A percentile compares a stretch with the other conserved stretches of the same genome.
Evolutionary conservation across 2,113 vertebrate genomes (phyloP).

Genomic region (Procavia capensis): DNA sequence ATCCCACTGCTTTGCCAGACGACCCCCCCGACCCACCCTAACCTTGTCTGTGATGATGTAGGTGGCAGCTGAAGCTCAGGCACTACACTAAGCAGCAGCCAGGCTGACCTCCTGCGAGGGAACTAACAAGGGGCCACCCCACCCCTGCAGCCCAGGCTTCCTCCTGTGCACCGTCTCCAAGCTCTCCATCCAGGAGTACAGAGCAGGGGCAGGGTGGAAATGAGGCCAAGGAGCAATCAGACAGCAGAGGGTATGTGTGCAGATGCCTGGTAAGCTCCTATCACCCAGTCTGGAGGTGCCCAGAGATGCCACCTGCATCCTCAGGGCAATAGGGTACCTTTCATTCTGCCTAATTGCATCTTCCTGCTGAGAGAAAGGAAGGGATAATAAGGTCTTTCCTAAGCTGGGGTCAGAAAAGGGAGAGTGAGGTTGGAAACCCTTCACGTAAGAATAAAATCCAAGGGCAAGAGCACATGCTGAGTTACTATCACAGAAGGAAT

Average conservation of each 20-base stretch:
- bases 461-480: background rate
- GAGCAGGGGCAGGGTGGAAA: conserved; percentile 7
- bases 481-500: background rate
- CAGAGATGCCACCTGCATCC: conserved; percentile 40
- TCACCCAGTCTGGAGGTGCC: background rate
- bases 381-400: conserved; percentile 40
- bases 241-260: conserved; percentile 32
- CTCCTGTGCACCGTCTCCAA: background rate
- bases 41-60: background rate
- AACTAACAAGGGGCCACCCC: background rate
- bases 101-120: conserved; percentile 21
- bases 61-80: background rate
- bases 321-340: conserved; percentile 42
- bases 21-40: background rate
- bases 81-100: background rate
- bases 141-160: background rate
- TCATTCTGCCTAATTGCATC: conserved; percentile 44
- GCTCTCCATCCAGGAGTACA: background rate
- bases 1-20: background rate
- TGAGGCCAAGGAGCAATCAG: conserved; percentile 54
- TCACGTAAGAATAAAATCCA: conserved; percentile 23
- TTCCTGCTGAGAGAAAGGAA: conserved; percentile 29
- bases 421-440: background rate
- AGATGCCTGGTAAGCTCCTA: conserved; percentile 43
- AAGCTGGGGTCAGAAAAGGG: conserved; percentile 28